phyloP scores from a whole-genome alignment of 2,113 vertebrate species.

The Dipodomys ordii region DNA sequence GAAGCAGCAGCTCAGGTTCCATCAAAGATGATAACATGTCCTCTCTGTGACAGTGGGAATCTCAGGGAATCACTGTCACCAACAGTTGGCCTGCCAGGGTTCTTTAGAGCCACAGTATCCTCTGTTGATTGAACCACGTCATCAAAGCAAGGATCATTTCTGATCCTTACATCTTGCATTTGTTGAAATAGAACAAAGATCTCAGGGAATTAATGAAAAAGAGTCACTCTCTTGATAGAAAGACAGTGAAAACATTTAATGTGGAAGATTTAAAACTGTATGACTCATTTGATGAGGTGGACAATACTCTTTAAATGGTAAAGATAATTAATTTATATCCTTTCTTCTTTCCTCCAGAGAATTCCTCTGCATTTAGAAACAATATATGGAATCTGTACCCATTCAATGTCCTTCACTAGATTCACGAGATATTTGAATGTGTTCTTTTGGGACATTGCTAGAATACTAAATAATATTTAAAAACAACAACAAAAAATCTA shows the following conservation, averaged over 20 bases:
- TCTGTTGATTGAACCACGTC: background rate
- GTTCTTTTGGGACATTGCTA: background rate
- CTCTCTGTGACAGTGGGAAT: background rate
- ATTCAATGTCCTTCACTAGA: background rate
- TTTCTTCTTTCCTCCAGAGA: conserved; percentile 5
- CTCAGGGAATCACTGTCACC: background rate
- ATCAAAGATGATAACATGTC: rapidly evolving
- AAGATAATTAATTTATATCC: background rate
- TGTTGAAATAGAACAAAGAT: background rate
- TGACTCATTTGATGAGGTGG: conserved; percentile 4
- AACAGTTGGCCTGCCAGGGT: background rate
- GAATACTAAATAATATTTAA: background rate
- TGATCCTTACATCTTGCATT: background rate
- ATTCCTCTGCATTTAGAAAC: background rate
- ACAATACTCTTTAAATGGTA: conserved; percentile 3
- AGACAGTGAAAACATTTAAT: background rate
- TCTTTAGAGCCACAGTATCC: background rate
- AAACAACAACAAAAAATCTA: background rate
- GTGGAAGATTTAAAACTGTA: background rate
- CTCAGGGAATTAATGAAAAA: background rate
- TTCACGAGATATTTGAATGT: background rate
- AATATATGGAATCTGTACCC: background rate
- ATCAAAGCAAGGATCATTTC: background rate
- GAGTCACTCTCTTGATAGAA: background rate
- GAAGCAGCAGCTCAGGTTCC: background rate